A percentile compares a stretch with the other conserved stretches of the same genome.
Evolutionary conservation across 2,888 invertebrate species (phyloP).

Genomic region (Caenorhabditis afra): DNA sequence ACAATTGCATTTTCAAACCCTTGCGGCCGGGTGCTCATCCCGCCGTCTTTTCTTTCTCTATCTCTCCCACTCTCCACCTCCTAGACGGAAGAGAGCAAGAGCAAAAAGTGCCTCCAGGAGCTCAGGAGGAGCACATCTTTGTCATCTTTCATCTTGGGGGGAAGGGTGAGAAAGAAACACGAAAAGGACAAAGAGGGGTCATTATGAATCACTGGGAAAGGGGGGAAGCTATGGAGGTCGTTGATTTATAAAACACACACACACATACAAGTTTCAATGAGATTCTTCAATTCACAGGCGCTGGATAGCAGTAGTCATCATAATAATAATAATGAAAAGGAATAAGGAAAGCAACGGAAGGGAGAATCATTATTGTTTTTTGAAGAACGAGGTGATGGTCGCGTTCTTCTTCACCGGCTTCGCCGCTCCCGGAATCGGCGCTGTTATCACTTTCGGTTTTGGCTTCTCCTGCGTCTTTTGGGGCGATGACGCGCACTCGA

Average conservation of each 20-base stretch:
- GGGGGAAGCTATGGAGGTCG: too few species aligned
- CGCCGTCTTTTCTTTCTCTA: constrained; percentile 16
- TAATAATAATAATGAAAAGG: too few species aligned
- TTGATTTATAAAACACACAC: not conserved
- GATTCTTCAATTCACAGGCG: too few species aligned
- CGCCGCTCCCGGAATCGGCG: constrained; percentile 36
- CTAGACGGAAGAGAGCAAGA: too few species aligned
- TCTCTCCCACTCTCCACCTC: constrained; percentile 16
- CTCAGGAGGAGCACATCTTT: too few species aligned
- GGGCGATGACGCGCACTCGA: constrained; percentile 48
- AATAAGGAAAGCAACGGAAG: not conserved
- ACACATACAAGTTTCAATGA: too few species aligned
- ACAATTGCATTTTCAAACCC: constrained; percentile 49
- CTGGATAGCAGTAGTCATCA: too few species aligned
- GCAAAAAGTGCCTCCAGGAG: not conserved
- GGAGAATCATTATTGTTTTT: constrained; percentile 34
- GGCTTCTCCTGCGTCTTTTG: constrained; percentile 32
- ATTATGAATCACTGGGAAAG: too few species aligned
- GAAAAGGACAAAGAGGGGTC: too few species aligned
- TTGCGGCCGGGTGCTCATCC: too few species aligned
- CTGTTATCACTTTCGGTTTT: constrained; percentile 44
- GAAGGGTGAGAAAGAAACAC: too few species aligned
- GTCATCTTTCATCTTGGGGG: too few species aligned
- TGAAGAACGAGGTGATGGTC: constrained; percentile 61
- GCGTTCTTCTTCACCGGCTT: constrained; percentile 52